Evolutionary conservation across 2,888 invertebrate species (phyloP), one percentile per base, ranked within the genome.

Genomic region (Halocaridina rubra): DNA sequence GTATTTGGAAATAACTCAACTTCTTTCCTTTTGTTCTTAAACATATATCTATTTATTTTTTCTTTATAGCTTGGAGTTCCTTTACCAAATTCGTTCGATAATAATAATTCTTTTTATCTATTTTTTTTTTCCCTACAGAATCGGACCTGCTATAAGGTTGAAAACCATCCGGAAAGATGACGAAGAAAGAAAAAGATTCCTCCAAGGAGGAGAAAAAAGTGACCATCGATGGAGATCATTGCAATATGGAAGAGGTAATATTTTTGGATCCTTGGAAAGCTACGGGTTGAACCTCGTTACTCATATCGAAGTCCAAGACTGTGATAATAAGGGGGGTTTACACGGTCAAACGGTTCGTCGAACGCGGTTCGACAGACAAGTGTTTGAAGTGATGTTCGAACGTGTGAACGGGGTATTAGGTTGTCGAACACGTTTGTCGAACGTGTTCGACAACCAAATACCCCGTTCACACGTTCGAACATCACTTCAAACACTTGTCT

Each of bases 201-300:
- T 59, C 22, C 22, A 53, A 30, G 33, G 4, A 16, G 59, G 53
- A 57, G 32, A 76, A 76, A 61, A 27, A 29, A 13, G 67, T 81
- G 3, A 74, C 74, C 27, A 81, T 86, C 3, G 79, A 81, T 1
- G 81, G 79, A 4, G 3, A 19, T 27, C 64, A 81, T 33, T 16
- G 71, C 0, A 81, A 32, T 19, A 81, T 81, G 81, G 86, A 86
- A 57, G 86, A 81, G 81, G 86, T 81, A 64, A 75, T 32, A 4
- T n/a, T 71, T 8, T 8, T 8, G 10, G 71, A 16, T 30, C 1
- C 2, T 1, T 1, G 30, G 24, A 1, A 29, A 32, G 19, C 29
- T 13, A 2, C 3, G 8, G 30, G 0, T 2, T 8, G 10, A 27
- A 32, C 29, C 2, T 69, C 13, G 29, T 27, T 16, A 29, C 10